These are phyloP conservation scores for Equus przewalskii DNA, from an alignment of 2,113 vertebrate species.

Conservation along the genomic window DNA sequence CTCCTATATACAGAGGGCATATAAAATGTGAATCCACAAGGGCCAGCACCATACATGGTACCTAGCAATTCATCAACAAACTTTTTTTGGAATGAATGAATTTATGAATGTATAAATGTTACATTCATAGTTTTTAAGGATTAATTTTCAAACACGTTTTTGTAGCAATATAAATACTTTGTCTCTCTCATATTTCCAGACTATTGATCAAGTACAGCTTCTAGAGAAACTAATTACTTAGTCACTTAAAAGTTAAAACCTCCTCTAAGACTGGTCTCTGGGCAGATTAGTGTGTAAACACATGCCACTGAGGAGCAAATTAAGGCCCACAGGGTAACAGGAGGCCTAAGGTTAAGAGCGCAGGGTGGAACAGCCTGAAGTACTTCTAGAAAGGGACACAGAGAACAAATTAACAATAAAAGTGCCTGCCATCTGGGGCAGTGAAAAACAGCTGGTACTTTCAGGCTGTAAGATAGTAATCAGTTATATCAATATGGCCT, in stretches of 20 bases:
- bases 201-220: not conserved
- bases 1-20: fast-evolving
- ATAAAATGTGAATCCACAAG: too few relatives aligned
- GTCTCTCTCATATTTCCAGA: not conserved
- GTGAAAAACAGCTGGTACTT: not conserved
- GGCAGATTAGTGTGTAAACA: not conserved
- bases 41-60: not conserved
- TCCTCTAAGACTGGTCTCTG: not conserved
- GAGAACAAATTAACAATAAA: not conserved
- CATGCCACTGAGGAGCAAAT: not conserved
- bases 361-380: not conserved
- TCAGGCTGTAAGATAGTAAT: not conserved
- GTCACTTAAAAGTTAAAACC: not conserved
- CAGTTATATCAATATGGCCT: too few relatives aligned
- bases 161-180: not conserved
- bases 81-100: not conserved
- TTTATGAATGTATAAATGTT: not conserved
- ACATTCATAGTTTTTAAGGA: not conserved
- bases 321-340: not conserved
- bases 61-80: not conserved
- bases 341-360: too few relatives aligned
- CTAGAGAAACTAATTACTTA: not conserved
- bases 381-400: not conserved
- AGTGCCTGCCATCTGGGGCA: not conserved
- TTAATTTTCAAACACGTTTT: not conserved